These are phyloP conservation scores for Parambassis ranga DNA, from an alignment of 2,797 vertebrate genomes.

Conservation along the genomic window DNA sequence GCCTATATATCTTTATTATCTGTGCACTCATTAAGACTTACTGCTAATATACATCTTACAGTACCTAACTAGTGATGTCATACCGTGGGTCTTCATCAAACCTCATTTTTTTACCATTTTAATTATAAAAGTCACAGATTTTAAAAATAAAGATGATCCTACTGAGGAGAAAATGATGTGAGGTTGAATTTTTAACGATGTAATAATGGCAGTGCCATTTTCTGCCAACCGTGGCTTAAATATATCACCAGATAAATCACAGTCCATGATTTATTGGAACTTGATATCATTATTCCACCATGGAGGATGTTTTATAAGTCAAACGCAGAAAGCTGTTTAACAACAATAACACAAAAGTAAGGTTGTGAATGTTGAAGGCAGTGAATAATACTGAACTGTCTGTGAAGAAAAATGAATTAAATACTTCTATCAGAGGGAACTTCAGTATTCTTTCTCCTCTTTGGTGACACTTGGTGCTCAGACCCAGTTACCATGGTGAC, in stretches of 20 bases:
- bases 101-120: neutral
- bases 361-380: constrained; percentile 3
- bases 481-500: constrained; percentile 70
- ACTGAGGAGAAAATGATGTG: constrained; percentile 1
- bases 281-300: neutral
- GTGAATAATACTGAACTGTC: constrained; percentile 15
- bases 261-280: constrained; percentile 25
- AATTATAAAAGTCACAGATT: constrained; percentile 6
- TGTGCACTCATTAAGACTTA: constrained; percentile 9
- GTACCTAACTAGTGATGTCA: neutral
- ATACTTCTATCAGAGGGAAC: constrained; percentile 43
- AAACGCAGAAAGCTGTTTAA: neutral
- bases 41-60: neutral
- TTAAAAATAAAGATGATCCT: constrained; percentile 13
- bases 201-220: constrained; percentile 40
- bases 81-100: neutral
- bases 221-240: constrained; percentile 16
- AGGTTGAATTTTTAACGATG: constrained; percentile 44
- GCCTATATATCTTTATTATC: too few relatives aligned
- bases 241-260: constrained; percentile 16
- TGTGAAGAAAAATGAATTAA: constrained; percentile 18
- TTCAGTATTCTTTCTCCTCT: constrained; percentile 37
- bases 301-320: constrained; percentile 4
- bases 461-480: constrained; percentile 49
- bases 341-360: constrained; percentile 4